Percentiles rank a stretch among this genome's conserved stretches.
phyloP scores from a whole-genome alignment of 2,797 vertebrate genomes.

The Agapornis canus region DNA sequence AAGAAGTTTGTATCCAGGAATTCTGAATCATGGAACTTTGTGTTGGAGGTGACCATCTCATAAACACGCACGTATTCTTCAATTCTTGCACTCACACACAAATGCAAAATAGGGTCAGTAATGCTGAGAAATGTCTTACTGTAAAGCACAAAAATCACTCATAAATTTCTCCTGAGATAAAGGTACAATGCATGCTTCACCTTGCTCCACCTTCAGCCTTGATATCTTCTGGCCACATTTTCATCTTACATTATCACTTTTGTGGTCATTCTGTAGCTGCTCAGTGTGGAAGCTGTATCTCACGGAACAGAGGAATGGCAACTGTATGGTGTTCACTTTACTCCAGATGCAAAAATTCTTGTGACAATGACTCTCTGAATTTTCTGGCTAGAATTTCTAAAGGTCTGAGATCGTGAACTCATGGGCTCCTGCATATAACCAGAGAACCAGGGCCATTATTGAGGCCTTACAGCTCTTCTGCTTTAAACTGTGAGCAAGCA shows the following conservation, averaged over 20 bases:
- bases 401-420: background rate
- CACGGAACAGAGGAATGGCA: background rate
- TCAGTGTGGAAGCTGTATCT: background rate
- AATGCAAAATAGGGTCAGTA: background rate
- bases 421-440: background rate
- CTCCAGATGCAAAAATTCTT: background rate
- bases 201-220: background rate
- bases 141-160: background rate
- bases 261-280: background rate
- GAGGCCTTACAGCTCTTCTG: background rate
- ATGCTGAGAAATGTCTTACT: background rate
- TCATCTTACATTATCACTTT: background rate
- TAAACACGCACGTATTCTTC: background rate
- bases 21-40: background rate
- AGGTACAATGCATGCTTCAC: background rate
- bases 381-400: background rate
- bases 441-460: background rate
- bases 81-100: background rate
- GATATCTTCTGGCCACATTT: background rate
- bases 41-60: background rate
- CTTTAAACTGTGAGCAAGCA: background rate
- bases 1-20: background rate
- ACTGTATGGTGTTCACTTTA: background rate
- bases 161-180: background rate
- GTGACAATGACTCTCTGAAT: background rate